Base-by-base conservation (phyloP, 2,888 invertebrate genomes). In the Periphyllus acericola region DNA sequence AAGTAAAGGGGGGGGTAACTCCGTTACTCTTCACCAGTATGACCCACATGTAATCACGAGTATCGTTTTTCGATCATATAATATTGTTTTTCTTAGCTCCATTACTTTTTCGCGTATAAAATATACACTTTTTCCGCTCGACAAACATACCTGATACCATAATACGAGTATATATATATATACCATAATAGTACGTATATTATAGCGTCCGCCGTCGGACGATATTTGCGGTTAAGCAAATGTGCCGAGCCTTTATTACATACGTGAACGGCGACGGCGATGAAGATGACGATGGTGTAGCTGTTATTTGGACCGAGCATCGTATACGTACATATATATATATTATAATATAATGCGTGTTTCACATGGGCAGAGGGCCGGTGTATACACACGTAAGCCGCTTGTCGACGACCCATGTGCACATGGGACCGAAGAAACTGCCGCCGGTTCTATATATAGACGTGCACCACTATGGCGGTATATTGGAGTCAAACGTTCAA, bases 391-490 rank as follows among this genome's bases (percentile, higher is more conserved):
- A 32, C 40, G 40, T 76, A 76, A 60, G 36, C 40, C 34, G 78
- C 68, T 76, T 40, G 68, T 71, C 72, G 78, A 72, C 79, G 55
- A 52, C 29, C n/a, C 55, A 78, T 78, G 78, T 86, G 86, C 86
- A 86, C 86, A 86, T 86, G 86, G 71, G 86, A 86, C 86, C 80
- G 55, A 80, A 85, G 72, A 80, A 86, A 86, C 80, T 86, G 86
- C 85, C 86, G 78, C 55, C 78, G 79, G 17, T 34, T 86, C 86
- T 86, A 86, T 86, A 55, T 80, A 86, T 86, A 80, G 86, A 86
- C 34, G 46, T 6, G 11, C 84, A 25, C 55, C 76, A 76, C 46
- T 78, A 71, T 85, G 72, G 34, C 55, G 72, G n/a, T 68, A 40
- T 72, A 46, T 86, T 32, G 29, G 80, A 86, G 79, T 79, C 72